Evolutionary conservation across 2,888 invertebrate genomes (phyloP), one percentile per base, ranked within the genome.

Genomic region (Neoaliturus tenellus): DNA sequence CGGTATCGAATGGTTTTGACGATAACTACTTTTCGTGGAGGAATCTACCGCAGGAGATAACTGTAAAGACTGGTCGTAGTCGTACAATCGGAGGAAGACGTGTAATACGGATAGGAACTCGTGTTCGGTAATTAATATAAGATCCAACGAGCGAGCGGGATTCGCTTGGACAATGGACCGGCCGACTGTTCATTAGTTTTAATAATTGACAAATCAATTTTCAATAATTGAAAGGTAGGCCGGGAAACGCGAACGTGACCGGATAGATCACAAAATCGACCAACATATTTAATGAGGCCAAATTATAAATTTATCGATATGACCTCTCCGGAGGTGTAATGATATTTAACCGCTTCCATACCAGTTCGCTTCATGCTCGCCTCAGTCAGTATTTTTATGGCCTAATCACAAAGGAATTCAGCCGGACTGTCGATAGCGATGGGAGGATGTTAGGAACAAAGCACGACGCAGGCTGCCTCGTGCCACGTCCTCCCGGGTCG

Each of bases 161-260:
- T 58, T 14, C 58, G 31, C 33, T 31, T 12, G 33, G 33, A 78
- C 78, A 78, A 78, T 78, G 55, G 28, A 48, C 55, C 78, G 28
- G 20, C 78, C 55, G 55, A 78, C 78, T 48, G 51, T 55, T 78
- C 78, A 78, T 78, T 78, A 78, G 48, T 78, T 78, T 78, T 78
- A 48, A 78, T 78, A 78, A 55, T 78, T 78, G 51, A 78, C 78
- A 78, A 78, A 78, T 78, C 78, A 78, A 78, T 78, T 78, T 78
- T 51, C 78, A 33, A 20, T 78, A 78, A 78, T 78, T 78, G 78
- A 78, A 75, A 78, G 78, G 78, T 78, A 78, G 78, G 75, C 33
- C 23, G 78, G 35, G 35, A 78, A 55, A 78, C 78, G 78, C 55
- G 78, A 55, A 78, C 78, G 78, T 78, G 78, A 78, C 78, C 78